phyloP scores from a whole-genome alignment of 2,113 vertebrate genomes.

The Tachycineta bicolor region DNA sequence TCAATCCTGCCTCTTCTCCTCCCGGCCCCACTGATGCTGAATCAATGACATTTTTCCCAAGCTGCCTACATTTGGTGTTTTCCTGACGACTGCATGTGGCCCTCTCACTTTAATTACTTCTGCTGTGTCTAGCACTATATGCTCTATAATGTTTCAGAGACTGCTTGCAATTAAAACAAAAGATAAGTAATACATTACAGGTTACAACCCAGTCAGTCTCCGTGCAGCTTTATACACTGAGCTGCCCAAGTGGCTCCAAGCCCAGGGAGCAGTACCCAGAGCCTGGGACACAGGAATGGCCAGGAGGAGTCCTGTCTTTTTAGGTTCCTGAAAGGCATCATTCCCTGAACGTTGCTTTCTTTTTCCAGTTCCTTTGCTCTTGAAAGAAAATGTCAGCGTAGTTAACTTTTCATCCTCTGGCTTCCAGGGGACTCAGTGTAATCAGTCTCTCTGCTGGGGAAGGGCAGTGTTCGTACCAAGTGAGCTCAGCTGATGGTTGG shows the following conservation, averaged over 20 bases:
- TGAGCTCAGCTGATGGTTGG: background rate
- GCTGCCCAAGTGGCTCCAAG: slow-evolving; percentile 33
- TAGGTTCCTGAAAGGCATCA: background rate
- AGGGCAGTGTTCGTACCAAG: background rate
- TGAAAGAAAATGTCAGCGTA: background rate
- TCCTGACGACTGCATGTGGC: slow-evolving; percentile 65
- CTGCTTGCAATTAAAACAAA: slow-evolving; percentile 75
- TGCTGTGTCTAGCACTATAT: slow-evolving; percentile 70
- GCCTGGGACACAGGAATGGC: background rate
- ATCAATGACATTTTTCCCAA: slow-evolving; percentile 69
- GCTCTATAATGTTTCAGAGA: slow-evolving; percentile 70
- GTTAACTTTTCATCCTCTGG: background rate
- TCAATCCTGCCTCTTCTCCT: background rate
- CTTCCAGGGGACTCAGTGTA: background rate
- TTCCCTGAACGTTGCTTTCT: background rate
- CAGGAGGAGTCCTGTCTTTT: background rate
- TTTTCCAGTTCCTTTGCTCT: background rate
- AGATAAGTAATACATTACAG: slow-evolving; percentile 70
- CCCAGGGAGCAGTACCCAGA: background rate
- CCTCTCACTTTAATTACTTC: slow-evolving; percentile 75
- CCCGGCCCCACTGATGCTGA: background rate
- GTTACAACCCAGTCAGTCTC: slow-evolving; percentile 57
- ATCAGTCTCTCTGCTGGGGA: background rate
- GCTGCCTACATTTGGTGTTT: slow-evolving; percentile 71
- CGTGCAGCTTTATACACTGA: background rate